phyloP scores from a whole-genome alignment of 1,140 invertebrate genomes.

The Limonius californicus region DNA sequence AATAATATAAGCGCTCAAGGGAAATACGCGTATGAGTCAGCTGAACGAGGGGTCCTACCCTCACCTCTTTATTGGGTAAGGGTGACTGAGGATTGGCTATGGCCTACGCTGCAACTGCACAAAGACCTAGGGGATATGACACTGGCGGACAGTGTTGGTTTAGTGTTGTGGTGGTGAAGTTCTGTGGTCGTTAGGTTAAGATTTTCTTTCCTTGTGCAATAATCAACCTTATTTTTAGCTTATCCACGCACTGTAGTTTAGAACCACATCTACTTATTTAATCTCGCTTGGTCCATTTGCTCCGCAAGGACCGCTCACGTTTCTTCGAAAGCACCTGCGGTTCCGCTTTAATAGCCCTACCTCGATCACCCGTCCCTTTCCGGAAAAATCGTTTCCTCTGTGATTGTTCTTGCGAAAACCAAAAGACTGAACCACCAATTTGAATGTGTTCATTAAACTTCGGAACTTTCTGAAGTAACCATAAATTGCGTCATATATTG shows the following conservation, averaged over 20 bases:
- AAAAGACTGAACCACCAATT: constrained; percentile 7
- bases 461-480: background rate
- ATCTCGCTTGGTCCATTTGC: background rate
- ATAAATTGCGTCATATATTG: background rate
- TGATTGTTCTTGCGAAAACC: background rate
- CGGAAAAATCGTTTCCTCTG: background rate
- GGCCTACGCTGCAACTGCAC: constrained; percentile 42
- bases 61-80: constrained; percentile 47
- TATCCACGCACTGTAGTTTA: background rate
- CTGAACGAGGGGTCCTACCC: constrained; percentile 41
- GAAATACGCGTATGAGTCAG: constrained; percentile 41
- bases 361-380: background rate
- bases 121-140: constrained; percentile 39
- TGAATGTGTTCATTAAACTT: constrained; percentile 2
- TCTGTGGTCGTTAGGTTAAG: constrained; percentile 43
- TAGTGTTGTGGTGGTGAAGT: constrained; percentile 48
- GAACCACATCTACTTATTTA: background rate
- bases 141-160: constrained; percentile 43
- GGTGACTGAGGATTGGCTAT: constrained; percentile 45
- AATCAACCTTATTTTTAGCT: constrained; percentile 5
- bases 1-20: constrained; percentile 21
- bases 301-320: background rate
- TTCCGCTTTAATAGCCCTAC: background rate
- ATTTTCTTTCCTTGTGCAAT: constrained; percentile 24
- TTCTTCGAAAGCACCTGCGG: background rate